Evolutionary conservation across 2,113 vertebrate species (phyloP).

Genomic region (Oreochromis aureus): DNA sequence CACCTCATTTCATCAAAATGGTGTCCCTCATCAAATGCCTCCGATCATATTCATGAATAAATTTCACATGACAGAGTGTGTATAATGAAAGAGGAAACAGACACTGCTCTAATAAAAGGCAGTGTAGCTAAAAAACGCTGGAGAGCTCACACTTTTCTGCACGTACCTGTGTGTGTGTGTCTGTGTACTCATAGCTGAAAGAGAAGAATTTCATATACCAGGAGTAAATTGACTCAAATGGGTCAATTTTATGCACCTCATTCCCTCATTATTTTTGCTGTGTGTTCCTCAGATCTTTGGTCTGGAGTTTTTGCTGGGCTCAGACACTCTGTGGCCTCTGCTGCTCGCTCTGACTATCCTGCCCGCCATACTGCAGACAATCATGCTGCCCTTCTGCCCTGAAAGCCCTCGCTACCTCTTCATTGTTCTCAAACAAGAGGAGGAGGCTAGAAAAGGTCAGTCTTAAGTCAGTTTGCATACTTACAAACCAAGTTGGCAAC

Average conservation of each 20-base stretch:
- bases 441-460: slow-evolving; percentile 68
- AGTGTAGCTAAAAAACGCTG: background rate
- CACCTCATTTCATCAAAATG: background rate
- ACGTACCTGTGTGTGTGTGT: background rate
- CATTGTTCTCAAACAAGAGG: slow-evolving; percentile 70
- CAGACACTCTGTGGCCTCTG: slow-evolving; percentile 66
- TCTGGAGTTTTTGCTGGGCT: slow-evolving; percentile 69
- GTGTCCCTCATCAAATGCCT: background rate
- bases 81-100: background rate
- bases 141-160: background rate
- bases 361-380: slow-evolving; percentile 65
- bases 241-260: background rate
- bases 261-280: background rate
- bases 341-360: slow-evolving; percentile 65
- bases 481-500: background rate
- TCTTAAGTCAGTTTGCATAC: background rate
- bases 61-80: background rate
- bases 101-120: background rate
- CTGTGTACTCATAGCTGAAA: background rate
- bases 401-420: slow-evolving; percentile 76
- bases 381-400: slow-evolving; percentile 70
- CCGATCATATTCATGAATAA: background rate
- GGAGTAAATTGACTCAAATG: background rate
- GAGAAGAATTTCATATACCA: background rate
- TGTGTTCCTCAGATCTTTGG: slow-evolving; percentile 63